Base-by-base conservation (phyloP, 2,797 vertebrate species). In the Lacerta bilineata region DNA sequence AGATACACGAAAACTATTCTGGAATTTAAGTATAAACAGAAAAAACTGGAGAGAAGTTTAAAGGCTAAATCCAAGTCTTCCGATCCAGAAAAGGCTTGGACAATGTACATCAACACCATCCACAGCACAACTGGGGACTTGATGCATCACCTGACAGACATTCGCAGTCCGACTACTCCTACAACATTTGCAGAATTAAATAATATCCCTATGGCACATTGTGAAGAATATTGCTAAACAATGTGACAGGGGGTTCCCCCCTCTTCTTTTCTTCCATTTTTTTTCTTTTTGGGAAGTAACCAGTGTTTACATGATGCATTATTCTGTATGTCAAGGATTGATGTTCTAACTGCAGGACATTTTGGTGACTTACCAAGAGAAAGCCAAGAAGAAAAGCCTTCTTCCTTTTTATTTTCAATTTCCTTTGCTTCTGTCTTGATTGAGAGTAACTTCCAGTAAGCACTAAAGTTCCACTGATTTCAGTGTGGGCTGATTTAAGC, bases 1-100 rank as follows among this genome's bases (percentile, higher is more conserved):
- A 97, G 97, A 93, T 98, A 99, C 83, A 98, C 98, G 11, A 98
- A 98, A 96, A 98, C 98, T 86, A 97, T 97, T 92, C 91, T 98
- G 95, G 98, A 98, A 95, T 98, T 98, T 96, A 98, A 98, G 96
- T 98, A 98, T 96, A 98, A 97, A 95, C 97, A 97, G 66, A 96
- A 97, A 94, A 98, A 95, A 91, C 96, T 98, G 84, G 98, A 98
- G 95, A 98, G 98, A 96, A 98, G 96, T 95, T 96, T 98, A 94
- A 98, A 97, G 95, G 97, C 97, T 90, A 98, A 98, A 82, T 97
- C 97, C 96, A 98, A 96, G 94, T 94, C 98, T 85, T 91, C 98
- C 91, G 98, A 98, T 78, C 97, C 97, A 1, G 97, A 98, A 93
- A 98, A 98, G 90, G 96, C 97, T 80, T 98, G 98, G 98, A 98